Percentiles rank a stretch among this genome's conserved stretches.
Conservation (phyloP, 2,888 invertebrate species). For the Pemphredon lugubris region DNA sequence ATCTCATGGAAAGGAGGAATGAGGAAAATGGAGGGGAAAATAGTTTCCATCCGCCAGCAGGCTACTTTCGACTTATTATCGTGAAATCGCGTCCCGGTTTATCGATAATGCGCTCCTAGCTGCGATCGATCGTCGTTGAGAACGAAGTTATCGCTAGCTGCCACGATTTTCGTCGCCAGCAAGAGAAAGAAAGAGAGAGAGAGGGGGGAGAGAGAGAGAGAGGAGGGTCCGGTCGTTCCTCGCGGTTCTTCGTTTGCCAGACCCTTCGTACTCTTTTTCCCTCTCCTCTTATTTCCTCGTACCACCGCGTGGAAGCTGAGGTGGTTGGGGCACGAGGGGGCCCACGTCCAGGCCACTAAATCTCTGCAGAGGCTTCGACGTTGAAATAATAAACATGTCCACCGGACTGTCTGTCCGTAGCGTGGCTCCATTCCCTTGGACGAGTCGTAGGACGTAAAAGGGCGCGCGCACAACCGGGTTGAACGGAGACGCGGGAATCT, state of each 20-base stretch:
- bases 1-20: no score
- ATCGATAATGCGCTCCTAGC: slow-evolving; percentile 3
- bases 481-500: slow-evolving; percentile 17
- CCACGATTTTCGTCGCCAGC: slow-evolving; percentile 23
- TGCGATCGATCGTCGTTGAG: not conserved
- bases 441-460: slow-evolving; percentile 55
- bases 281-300: slow-evolving; percentile 53
- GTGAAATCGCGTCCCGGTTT: not conserved
- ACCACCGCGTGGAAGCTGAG: slow-evolving; percentile 20
- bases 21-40: no score
- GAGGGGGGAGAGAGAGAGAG: slow-evolving; percentile 54
- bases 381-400: slow-evolving; percentile 69
- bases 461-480: slow-evolving; percentile 49
- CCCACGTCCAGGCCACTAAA: slow-evolving; percentile 61
- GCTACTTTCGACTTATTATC: not conserved
- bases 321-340: slow-evolving; percentile 20
- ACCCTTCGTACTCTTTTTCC: slow-evolving; percentile 15
- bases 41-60: not conserved
- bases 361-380: slow-evolving; percentile 62
- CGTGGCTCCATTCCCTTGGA: slow-evolving; percentile 46
- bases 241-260: slow-evolving; percentile 36
- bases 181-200: slow-evolving; percentile 53
- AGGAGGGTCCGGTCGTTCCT: slow-evolving; percentile 33
- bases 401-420: slow-evolving; percentile 57
- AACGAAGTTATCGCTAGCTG: slow-evolving; percentile 31